Evolutionary conservation across 2,797 vertebrate genomes (phyloP).

Genomic region (Enteromius thamalakanensis): DNA sequence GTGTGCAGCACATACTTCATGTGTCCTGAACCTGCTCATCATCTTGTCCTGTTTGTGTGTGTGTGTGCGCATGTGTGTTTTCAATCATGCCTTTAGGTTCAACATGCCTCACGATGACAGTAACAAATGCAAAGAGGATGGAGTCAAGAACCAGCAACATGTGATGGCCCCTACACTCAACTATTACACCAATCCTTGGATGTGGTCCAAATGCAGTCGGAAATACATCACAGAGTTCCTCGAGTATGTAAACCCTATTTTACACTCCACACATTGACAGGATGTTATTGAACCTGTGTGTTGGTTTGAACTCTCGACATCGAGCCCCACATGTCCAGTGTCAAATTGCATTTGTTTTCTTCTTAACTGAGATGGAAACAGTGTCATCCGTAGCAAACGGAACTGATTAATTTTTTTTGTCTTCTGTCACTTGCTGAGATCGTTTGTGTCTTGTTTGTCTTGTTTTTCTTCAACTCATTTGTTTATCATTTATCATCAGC

Average conservation of each 20-base stretch:
- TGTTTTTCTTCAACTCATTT: conserved; percentile 73
- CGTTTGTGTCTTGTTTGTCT: conserved; percentile 73
- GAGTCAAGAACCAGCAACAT: conserved; percentile 91
- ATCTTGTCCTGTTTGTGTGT: background rate
- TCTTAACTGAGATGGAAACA: background rate
- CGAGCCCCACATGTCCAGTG: background rate
- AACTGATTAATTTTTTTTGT: background rate
- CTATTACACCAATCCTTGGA: conserved; percentile 98
- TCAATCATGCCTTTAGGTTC: conserved; percentile 79
- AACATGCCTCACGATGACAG: conserved; percentile 99
- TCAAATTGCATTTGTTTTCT: conserved; percentile 11
- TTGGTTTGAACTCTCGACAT: background rate
- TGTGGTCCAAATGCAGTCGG: conserved; percentile 99
- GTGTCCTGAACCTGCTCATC: background rate
- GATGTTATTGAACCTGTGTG: background rate
- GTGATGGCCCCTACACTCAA: conserved; percentile 98
- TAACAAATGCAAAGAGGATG: conserved; percentile 96
- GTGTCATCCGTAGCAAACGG: background rate
- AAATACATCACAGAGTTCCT: conserved; percentile 99
- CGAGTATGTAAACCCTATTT: conserved; percentile 83
- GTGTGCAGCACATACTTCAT: background rate
- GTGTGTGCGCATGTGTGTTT: background rate
- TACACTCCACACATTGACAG: background rate
- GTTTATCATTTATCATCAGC: conserved; percentile 85
- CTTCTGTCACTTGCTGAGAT: conserved; percentile 66